Evolutionary conservation across 2,113 vertebrate genomes (phyloP).

Genomic region (Cochlearius cochlearius): DNA sequence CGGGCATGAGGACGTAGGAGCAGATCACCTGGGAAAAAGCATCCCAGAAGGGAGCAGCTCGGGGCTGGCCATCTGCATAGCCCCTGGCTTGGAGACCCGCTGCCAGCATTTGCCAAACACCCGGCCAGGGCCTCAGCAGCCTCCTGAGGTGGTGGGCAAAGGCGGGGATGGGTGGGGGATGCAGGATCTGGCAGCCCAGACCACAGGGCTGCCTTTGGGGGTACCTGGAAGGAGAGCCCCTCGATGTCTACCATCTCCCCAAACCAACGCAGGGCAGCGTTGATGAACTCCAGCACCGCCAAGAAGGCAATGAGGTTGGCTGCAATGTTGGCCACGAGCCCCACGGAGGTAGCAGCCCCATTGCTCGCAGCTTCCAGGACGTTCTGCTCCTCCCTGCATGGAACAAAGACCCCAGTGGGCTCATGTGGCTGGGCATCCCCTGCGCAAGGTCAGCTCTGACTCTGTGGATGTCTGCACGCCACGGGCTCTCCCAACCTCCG

Average conservation of each 20-base stretch:
- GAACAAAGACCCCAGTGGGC: not conserved
- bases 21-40: constrained; percentile 83
- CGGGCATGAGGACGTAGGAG: constrained; percentile 90
- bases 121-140: not conserved
- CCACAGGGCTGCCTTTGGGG: not conserved
- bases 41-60: not conserved
- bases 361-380: constrained; percentile 89
- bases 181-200: not conserved
- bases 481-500: not conserved
- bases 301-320: constrained; percentile 92
- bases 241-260: constrained; percentile 87
- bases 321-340: constrained; percentile 86
- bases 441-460: not conserved
- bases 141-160: accelerated
- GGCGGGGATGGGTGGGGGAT: not conserved
- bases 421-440: not conserved
- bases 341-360: constrained; percentile 83
- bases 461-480: not conserved
- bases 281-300: constrained; percentile 87
- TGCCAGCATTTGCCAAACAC: not conserved
- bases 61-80: not conserved
- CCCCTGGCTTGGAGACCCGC: accelerated
- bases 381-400: constrained; percentile 83
- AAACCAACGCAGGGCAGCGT: constrained; percentile 83
- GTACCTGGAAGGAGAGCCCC: constrained; percentile 87